Percentiles rank a stretch among this genome's conserved stretches.
Evolutionary conservation across 1,140 invertebrate species (phyloP).

Genomic region (Mamestra configurata): DNA sequence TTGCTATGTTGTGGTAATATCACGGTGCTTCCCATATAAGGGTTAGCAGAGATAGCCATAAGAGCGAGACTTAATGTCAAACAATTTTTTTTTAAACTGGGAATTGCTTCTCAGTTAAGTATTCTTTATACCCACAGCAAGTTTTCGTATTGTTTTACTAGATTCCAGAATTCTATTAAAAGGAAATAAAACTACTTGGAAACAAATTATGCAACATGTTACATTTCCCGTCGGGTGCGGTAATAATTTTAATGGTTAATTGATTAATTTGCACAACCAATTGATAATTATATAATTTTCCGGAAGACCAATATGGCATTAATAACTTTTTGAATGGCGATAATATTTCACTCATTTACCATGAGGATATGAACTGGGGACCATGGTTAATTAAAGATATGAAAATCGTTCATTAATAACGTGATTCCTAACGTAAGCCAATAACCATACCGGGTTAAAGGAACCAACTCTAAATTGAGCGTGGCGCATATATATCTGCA

Average conservation of each 20-base stretch:
- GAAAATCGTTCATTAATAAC: not conserved
- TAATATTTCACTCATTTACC: not conserved
- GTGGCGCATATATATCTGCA: not conserved
- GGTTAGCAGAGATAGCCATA: constrained; percentile 5
- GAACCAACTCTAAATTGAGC: constrained; percentile 21
- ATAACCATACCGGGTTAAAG: not conserved
- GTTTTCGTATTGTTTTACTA: no score
- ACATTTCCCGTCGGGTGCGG: not conserved
- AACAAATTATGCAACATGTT: no score
- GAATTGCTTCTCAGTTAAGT: no score
- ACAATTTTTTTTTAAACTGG: not conserved
- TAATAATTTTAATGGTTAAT: no score
- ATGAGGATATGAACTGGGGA: not conserved
- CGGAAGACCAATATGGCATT: not conserved
- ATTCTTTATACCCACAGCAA: no score
- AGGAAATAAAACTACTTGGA: no score
- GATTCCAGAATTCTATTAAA: no score
- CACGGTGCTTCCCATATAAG: not conserved
- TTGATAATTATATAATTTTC: not conserved
- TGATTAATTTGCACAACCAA: not conserved
- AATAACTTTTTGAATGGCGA: not conserved
- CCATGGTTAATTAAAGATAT: not conserved
- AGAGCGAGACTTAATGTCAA: no score
- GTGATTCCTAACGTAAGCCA: not conserved
- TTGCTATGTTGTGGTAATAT: constrained; percentile 30